Conservation (phyloP, 2,797 vertebrate genomes). For the Cirrhinus mrigala region DNA sequence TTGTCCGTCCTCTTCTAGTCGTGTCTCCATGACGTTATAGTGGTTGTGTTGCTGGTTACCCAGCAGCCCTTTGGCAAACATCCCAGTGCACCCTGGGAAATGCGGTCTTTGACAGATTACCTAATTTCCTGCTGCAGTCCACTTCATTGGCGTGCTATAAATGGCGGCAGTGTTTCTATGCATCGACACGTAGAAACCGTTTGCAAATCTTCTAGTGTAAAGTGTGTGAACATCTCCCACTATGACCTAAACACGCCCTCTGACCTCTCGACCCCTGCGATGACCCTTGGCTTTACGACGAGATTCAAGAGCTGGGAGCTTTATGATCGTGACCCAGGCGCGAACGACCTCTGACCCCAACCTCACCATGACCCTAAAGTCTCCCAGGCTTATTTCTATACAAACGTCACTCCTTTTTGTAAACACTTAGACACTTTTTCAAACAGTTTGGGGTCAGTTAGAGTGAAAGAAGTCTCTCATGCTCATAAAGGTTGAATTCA, state of each 20-base stretch:
- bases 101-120: conserved; percentile 51
- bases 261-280: conserved; percentile 27
- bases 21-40: conserved; percentile 54
- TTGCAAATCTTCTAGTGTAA: background rate
- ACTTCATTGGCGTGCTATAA: background rate
- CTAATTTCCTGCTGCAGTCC: conserved; percentile 39
- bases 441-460: background rate
- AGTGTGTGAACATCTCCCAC: background rate
- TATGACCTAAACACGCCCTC: conserved; percentile 28
- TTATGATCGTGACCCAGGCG: conserved; percentile 59
- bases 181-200: background rate
- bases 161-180: background rate
- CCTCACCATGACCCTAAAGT: conserved; percentile 46
- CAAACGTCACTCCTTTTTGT: background rate
- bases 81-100: conserved; percentile 59
- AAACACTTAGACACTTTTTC: background rate
- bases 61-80: conserved; percentile 47
- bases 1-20: conserved; percentile 24
- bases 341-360: conserved; percentile 38
- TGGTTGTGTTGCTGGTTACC: conserved; percentile 55
- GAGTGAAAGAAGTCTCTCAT: background rate
- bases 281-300: conserved; percentile 33
- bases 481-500: background rate
- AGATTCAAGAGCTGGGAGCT: conserved; percentile 44
- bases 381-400: conserved; percentile 6